Percentiles rank a stretch among this genome's conserved stretches.
phyloP scores from a whole-genome alignment of 2,888 invertebrate species.

The Eupithecia abbreviata region DNA sequence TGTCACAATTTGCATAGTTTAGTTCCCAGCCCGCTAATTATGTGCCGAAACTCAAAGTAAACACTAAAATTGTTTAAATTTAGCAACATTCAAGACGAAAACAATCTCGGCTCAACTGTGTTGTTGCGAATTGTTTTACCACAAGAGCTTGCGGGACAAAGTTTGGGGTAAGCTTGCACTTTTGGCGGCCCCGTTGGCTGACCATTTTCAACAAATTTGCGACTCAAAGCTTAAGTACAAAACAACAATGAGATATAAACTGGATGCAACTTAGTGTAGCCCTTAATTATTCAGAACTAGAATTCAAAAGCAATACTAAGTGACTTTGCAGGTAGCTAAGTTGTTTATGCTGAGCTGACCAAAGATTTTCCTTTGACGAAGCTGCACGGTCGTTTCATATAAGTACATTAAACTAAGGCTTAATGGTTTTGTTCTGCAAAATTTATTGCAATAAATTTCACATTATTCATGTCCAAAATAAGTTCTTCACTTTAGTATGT shows the following conservation, averaged over 20 bases:
- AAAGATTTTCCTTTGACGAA: background rate
- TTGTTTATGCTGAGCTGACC: background rate
- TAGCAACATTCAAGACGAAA: constrained; percentile 44
- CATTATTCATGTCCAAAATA: background rate
- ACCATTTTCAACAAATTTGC: constrained; percentile 9
- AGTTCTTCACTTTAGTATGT: background rate
- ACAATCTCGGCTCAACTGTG: constrained; percentile 46
- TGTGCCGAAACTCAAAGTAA: constrained; percentile 19
- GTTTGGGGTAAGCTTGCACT: constrained; percentile 35
- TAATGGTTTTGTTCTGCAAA: background rate
- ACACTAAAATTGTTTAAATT: constrained; percentile 47
- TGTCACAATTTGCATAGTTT: constrained; percentile 12
- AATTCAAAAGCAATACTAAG: background rate
- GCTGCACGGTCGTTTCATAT: background rate
- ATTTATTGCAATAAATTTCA: background rate
- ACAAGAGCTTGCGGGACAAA: constrained; percentile 36
- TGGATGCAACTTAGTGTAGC: background rate
- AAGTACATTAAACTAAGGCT: background rate
- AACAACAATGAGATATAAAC: constrained; percentile 4
- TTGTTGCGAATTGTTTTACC: constrained; percentile 54
- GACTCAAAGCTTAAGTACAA: constrained; percentile 2
- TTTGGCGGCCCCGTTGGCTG: constrained; percentile 4
- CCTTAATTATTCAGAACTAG: background rate
- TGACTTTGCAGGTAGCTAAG: background rate
- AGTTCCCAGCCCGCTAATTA: constrained; percentile 14